Conservation (phyloP, 2,888 invertebrate species). For the Aradus depressus region DNA sequence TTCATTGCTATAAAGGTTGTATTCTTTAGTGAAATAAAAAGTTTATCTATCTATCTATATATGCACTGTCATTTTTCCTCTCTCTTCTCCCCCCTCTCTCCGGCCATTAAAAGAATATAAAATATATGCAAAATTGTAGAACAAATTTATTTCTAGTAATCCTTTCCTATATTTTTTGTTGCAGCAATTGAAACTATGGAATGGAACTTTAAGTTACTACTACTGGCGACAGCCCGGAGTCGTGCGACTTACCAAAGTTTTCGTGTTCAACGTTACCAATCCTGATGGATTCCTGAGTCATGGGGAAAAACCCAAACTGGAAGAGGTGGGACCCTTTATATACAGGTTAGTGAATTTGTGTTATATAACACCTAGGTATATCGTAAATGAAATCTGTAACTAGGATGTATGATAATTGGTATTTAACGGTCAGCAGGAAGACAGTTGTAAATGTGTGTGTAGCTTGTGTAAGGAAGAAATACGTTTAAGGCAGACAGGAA, state of each 20-base stretch:
- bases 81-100: not conserved
- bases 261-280: constrained; percentile 81
- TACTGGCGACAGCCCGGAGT: constrained; percentile 85
- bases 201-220: constrained; percentile 73
- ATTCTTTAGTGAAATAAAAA: too few species aligned
- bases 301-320: constrained; percentile 68
- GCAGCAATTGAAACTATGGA: constrained; percentile 72
- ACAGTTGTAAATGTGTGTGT: not conserved
- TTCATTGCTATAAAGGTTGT: too few species aligned
- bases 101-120: not conserved
- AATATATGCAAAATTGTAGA: not conserved
- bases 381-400: not conserved
- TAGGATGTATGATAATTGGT: not conserved
- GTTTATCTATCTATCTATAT: too few species aligned
- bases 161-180: constrained; percentile 30
- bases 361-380: not conserved
- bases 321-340: constrained; percentile 76
- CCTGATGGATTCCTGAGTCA: constrained; percentile 62
- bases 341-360: constrained; percentile 52
- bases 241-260: constrained; percentile 69
- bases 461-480: not conserved
- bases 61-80: too few species aligned
- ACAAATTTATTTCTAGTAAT: not conserved
- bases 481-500: not conserved
- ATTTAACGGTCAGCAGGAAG: not conserved